A percentile compares a stretch with the other conserved stretches of the same genome.
Conservation (phyloP, 2,888 invertebrate genomes). For the Oscheius sp. region DNA sequence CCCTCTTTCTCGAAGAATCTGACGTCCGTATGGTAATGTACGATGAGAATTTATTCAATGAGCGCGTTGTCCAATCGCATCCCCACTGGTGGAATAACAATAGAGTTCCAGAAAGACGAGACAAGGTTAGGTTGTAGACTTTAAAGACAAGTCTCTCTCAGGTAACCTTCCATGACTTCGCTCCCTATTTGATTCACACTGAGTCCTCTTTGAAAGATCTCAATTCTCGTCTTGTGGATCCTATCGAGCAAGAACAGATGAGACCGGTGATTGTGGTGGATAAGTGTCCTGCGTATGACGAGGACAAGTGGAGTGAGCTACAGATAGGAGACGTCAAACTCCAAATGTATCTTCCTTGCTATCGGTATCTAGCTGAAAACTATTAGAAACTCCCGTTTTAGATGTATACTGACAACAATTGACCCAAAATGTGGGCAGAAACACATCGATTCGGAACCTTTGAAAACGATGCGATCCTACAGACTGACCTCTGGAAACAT, state of each 20-base stretch:
- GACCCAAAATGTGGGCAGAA: slow-evolving; percentile 49
- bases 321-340: slow-evolving; percentile 63
- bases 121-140: slow-evolving; percentile 55
- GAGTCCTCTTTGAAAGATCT: slow-evolving; percentile 62
- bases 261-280: slow-evolving; percentile 65
- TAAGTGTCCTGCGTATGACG: slow-evolving; percentile 63
- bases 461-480: slow-evolving; percentile 53
- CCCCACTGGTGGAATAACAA: slow-evolving; percentile 58
- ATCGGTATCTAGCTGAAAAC: slow-evolving; percentile 41
- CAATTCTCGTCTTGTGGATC: slow-evolving; percentile 48
- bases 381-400: not conserved
- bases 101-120: slow-evolving; percentile 50
- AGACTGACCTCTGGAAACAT: slow-evolving; percentile 44
- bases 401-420: slow-evolving; percentile 57
- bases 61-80: slow-evolving; percentile 52
- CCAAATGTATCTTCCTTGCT: slow-evolving; percentile 69
- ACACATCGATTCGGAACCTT: slow-evolving; percentile 50
- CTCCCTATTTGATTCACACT: slow-evolving; percentile 62
- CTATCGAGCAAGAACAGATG: slow-evolving; percentile 58
- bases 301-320: slow-evolving; percentile 66
- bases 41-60: slow-evolving; percentile 59
- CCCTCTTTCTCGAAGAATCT: slow-evolving; percentile 49
- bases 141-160: not conserved
- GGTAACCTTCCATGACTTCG: slow-evolving; percentile 58
- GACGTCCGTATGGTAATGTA: slow-evolving; percentile 62